phyloP scores from a whole-genome alignment of 2,888 invertebrate species.

The Orchesellides sinensis region DNA sequence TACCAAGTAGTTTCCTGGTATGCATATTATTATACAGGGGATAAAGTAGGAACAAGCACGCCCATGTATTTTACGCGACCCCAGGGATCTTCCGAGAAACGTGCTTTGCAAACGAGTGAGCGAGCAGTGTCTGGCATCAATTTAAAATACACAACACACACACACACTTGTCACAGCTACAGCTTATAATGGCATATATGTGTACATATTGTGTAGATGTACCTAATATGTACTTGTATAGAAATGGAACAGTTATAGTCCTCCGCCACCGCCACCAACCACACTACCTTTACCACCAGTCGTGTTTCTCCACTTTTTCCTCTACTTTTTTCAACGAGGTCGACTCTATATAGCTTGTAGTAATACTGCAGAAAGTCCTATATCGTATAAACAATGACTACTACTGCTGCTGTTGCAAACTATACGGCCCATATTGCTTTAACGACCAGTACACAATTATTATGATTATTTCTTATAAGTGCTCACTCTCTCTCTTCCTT shows the following conservation, averaged over 20 bases:
- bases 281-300: constrained; percentile 52
- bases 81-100: constrained; percentile 62
- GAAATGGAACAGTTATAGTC: constrained; percentile 7
- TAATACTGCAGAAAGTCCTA: constrained; percentile 7
- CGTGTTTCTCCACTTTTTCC: constrained; percentile 43
- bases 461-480: neutral
- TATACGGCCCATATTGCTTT: too few relatives aligned
- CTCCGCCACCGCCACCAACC: constrained; percentile 28
- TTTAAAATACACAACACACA: constrained; percentile 55
- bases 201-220: too few relatives aligned
- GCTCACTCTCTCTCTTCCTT: neutral
- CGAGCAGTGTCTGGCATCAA: constrained; percentile 64
- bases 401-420: too few relatives aligned
- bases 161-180: constrained; percentile 56
- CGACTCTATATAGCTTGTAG: neutral
- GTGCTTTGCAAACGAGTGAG: constrained; percentile 58
- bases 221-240: neutral
- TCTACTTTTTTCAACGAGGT: constrained; percentile 44
- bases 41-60: constrained; percentile 57
- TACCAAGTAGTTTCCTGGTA: too few relatives aligned
- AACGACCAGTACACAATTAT: constrained; percentile 11
- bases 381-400: constrained; percentile 34
- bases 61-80: constrained; percentile 67
- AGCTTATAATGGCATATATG: constrained; percentile 46
- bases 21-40: constrained; percentile 4